Percentiles rank a stretch among this genome's conserved stretches.
These are phyloP conservation scores for Fukomys damarensis DNA, from an alignment of 2,113 vertebrate genomes.

Conservation along the genomic window DNA sequence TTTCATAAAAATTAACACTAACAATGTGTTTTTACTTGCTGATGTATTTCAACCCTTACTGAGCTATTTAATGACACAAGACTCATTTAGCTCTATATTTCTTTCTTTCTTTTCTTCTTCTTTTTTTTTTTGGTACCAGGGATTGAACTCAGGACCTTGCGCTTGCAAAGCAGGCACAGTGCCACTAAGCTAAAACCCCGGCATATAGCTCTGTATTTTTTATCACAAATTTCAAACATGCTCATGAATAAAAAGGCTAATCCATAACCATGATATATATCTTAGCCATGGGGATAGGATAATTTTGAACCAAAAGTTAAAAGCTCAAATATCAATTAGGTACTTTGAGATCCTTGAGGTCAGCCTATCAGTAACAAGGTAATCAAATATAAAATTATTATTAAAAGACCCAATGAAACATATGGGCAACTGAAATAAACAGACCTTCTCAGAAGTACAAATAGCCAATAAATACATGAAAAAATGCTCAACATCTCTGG, in stretches of 20 bases:
- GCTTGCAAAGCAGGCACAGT: no score
- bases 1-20: not conserved
- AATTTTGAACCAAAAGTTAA: not conserved
- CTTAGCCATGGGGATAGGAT: not conserved
- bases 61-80: not conserved
- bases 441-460: not conserved
- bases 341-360: not conserved
- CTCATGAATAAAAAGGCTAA: not conserved
- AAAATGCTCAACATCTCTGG: not conserved
- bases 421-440: not conserved
- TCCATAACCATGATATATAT: not conserved
- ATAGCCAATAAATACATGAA: not conserved
- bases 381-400: not conserved
- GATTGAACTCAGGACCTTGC: no score
- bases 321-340: not conserved
- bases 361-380: not conserved
- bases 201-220: not conserved
- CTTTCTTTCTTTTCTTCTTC: no score
- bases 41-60: not conserved
- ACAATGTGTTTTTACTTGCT: not conserved
- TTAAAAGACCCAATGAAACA: not conserved
- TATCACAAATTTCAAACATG: not conserved
- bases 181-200: no score
- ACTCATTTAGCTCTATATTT: not conserved
- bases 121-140: no score